A percentile compares a stretch with the other conserved stretches of the same genome.
These are phyloP conservation scores for Myotis myotis DNA, from an alignment of 2,797 vertebrate genomes.

Conservation along the genomic window DNA sequence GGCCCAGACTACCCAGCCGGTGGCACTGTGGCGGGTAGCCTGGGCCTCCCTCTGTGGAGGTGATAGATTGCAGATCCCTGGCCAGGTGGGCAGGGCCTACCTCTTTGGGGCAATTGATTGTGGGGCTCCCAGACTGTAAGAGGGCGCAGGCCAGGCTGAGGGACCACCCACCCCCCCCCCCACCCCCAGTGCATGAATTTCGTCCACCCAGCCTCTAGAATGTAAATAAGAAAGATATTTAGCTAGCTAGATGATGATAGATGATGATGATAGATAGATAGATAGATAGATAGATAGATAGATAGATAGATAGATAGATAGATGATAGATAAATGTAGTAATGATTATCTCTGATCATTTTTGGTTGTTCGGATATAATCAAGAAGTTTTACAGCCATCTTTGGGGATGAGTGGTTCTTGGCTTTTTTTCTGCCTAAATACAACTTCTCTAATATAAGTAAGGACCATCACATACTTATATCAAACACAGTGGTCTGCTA, in stretches of 20 bases:
- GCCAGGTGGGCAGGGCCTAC: too few species aligned
- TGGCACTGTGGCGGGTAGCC: too few species aligned
- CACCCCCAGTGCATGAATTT: too few species aligned
- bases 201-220: too few species aligned
- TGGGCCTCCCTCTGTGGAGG: too few species aligned
- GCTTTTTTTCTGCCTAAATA: not conserved
- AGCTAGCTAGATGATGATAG: not conserved
- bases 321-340: not conserved
- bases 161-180: too few species aligned
- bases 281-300: too few species aligned
- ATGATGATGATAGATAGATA: not conserved
- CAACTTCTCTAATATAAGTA: not conserved
- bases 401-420: not conserved
- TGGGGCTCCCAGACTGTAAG: too few species aligned
- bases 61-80: too few species aligned
- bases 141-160: too few species aligned
- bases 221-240: not conserved
- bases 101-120: too few species aligned
- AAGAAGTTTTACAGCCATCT: not conserved
- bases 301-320: not conserved
- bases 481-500: not conserved
- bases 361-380: not conserved
- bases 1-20: fast-evolving
- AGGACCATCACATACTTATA: not conserved
- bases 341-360: not conserved